Evolutionary conservation across 2,888 invertebrate species (phyloP), one percentile per base, ranked within the genome.

Genomic region (Spicauda simplicius): DNA sequence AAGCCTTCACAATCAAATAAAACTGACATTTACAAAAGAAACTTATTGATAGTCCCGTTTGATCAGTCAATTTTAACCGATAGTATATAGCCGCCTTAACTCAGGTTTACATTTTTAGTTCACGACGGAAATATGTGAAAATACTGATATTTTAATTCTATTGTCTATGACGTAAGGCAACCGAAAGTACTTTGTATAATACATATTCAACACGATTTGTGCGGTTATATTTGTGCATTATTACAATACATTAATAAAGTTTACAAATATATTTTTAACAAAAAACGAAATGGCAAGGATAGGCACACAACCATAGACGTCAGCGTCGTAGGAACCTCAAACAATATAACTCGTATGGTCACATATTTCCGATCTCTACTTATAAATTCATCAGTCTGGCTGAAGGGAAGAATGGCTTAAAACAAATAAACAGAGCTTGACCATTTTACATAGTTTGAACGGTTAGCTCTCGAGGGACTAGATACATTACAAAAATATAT

Each of bases 331-430:
- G 64, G 64, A 64, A 64, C 59, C 55, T 37, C 37, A 48, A 70
- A 69, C 61, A 25, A 37, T 55, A 57, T 50, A 50, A 18, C 18
- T 50, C 18, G 64, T 69, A 74, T 70, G 59, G 68, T 79, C 81
- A 82, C 80, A 82, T 78, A 83, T 79, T 77, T 74, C 76, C 71
- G 68, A 55, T 58, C 64, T 69, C 69, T 67, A 69, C 70, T 66
- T 59, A 69, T 62, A 55, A 33, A 55, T 54, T 52, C 52, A 20
- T 86, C 87, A 88, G 87, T 87, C 86, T 82, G 85, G 71, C 75
- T 73, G 76, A 79, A 78, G 77, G 85, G 84, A 85, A 85, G 81
- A 78, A 69, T 68, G n/a, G 45, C 33, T 56, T 61, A 66, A 55
- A 64, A 41, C 61, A 52, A 20, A 45, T 20, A 5, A n/a, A 0